Conservation (phyloP, 2,797 vertebrate genomes). For the Psittacula echo region DNA sequence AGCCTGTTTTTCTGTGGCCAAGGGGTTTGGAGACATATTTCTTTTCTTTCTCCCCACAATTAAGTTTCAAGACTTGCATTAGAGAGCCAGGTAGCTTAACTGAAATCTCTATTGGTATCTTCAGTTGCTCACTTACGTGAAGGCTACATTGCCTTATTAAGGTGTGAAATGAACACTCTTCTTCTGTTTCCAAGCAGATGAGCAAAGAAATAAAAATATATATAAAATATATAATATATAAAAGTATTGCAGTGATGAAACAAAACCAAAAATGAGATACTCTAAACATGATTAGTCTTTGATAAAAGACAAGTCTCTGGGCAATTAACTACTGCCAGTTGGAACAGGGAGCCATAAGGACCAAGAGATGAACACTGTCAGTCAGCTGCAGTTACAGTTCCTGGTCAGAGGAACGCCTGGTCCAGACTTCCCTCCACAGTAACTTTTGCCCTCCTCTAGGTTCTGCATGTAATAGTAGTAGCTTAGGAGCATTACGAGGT, state of each 20-base stretch:
- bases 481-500: not conserved
- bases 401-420: not conserved
- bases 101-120: constrained; percentile 87
- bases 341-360: not conserved
- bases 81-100: constrained; percentile 82
- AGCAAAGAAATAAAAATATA: constrained; percentile 91
- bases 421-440: not conserved
- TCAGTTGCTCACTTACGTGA: constrained; percentile 99
- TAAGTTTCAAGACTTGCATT: constrained; percentile 87
- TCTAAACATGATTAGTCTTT: constrained; percentile 78
- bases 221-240: constrained; percentile 83
- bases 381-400: not conserved
- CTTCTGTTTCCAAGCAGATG: constrained; percentile 99
- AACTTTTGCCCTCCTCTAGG: not conserved
- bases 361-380: not conserved
- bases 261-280: constrained; percentile 81
- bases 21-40: constrained; percentile 79
- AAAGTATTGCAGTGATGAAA: constrained; percentile 91
- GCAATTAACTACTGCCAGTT: not conserved
- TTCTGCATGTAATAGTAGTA: not conserved
- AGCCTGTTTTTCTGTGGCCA: constrained; percentile 53
- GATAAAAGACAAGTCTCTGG: not conserved
- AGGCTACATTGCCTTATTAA: constrained; percentile 97
- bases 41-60: constrained; percentile 77
- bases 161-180: constrained; percentile 99